Conservation (phyloP, 2,113 vertebrate genomes). For the Euleptes europaea region DNA sequence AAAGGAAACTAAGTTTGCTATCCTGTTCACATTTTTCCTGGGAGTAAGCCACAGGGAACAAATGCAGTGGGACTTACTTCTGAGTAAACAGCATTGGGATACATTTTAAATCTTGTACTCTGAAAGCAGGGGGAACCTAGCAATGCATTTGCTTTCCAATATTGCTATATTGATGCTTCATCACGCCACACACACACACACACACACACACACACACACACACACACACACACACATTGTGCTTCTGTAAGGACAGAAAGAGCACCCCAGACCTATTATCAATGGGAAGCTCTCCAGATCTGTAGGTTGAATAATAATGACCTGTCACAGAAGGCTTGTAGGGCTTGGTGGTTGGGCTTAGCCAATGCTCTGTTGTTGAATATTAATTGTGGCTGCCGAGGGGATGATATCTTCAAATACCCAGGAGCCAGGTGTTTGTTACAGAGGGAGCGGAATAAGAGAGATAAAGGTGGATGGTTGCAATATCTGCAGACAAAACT, state of each 20-base stretch:
- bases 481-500: accelerated
- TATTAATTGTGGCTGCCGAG: not conserved
- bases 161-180: not conserved
- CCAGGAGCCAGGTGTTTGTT: accelerated
- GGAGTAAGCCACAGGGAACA: no score
- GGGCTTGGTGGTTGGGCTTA: not conserved
- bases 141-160: not conserved
- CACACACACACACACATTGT: not conserved
- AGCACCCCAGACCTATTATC: not conserved
- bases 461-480: not conserved
- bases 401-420: not conserved
- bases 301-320: accelerated
- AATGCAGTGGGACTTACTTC: no score
- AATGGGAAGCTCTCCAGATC: not conserved
- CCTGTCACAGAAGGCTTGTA: not conserved
- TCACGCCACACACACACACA: no score
- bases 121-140: not conserved
- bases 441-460: not conserved
- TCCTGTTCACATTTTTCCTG: not conserved
- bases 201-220: no score
- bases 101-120: not conserved
- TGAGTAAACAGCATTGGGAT: no score
- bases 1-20: not conserved
- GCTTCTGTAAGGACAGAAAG: not conserved
- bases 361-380: not conserved